Percentiles rank a stretch among this genome's conserved stretches.
These are phyloP conservation scores for Neodiprion virginianus DNA, from an alignment of 1,140 invertebrate genomes.

Conservation along the genomic window DNA sequence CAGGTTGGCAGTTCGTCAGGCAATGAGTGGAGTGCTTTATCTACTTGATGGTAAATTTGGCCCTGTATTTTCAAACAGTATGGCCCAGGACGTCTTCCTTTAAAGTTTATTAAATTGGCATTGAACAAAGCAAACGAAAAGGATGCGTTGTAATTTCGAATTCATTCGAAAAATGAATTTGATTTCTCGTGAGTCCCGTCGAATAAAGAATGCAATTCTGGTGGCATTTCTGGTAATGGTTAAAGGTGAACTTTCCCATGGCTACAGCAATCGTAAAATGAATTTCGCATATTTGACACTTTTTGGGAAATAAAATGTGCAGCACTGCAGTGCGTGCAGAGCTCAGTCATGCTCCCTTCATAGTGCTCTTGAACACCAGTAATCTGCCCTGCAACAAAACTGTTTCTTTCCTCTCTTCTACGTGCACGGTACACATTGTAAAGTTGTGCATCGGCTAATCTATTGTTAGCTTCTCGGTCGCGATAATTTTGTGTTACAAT, in stretches of 20 bases:
- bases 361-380: constrained; percentile 16
- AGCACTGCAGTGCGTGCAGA: constrained; percentile 21
- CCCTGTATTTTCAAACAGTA: constrained; percentile 25
- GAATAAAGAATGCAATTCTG: constrained; percentile 16
- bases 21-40: constrained; percentile 17
- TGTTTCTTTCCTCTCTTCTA: not conserved
- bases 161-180: constrained; percentile 18
- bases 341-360: constrained; percentile 17
- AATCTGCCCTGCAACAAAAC: not conserved
- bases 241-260: constrained; percentile 21
- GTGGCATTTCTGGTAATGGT: constrained; percentile 18
- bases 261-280: constrained; percentile 25
- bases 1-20: constrained; percentile 13
- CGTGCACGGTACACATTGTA: not conserved
- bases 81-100: constrained; percentile 14
- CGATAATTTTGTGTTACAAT: no score
- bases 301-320: constrained; percentile 19
- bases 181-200: constrained; percentile 19
- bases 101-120: constrained; percentile 22
- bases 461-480: not conserved
- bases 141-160: constrained; percentile 16
- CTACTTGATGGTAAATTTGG: constrained; percentile 23
- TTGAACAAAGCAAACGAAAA: constrained; percentile 24
- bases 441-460: constrained; percentile 7
- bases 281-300: constrained; percentile 22